These are phyloP conservation scores for Pegea sp. DNA, from an alignment of 23 tunicate genomes.

Conservation along the genomic window DNA sequence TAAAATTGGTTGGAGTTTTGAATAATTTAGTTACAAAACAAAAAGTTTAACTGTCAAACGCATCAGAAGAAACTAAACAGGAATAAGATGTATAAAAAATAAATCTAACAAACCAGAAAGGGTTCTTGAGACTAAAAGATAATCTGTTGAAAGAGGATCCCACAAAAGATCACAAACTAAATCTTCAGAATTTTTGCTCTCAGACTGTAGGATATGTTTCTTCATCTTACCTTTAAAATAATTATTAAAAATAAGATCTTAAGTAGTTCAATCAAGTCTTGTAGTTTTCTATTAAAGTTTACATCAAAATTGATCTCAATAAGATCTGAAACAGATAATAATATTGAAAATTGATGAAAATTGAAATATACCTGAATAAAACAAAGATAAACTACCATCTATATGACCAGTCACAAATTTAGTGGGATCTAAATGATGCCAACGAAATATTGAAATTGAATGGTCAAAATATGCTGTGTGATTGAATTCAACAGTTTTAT, in stretches of 20 bases:
- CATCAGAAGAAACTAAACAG: no score
- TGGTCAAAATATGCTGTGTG: conserved; percentile 22
- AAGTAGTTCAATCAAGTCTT: background rate
- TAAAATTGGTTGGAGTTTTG: no score
- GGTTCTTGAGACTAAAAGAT: conserved; percentile 53
- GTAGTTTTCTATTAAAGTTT: no score
- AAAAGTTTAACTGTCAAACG: no score
- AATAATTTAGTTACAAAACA: no score
- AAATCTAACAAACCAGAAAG: conserved; percentile 18
- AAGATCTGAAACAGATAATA: no score
- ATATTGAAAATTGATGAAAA: no score
- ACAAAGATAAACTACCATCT: conserved; percentile 64
- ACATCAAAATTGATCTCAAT: no score
- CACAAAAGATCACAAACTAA: conserved; percentile 29
- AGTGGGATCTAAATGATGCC: conserved; percentile 58
- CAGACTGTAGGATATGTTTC: no score
- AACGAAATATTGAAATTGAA: conserved; percentile 36
- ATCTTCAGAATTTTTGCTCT: conserved; percentile 2
- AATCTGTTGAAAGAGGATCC: conserved; percentile 82
- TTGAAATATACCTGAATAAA: conserved; percentile 26
- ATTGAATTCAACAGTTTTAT: conserved; percentile 11
- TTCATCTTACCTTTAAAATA: conserved; percentile 14
- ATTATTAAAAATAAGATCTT: background rate
- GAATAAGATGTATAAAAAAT: no score
- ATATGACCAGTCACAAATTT: conserved; percentile 46